Evolutionary conservation across 2,113 vertebrate genomes (phyloP), one percentile per base, ranked within the genome.

Genomic region (Thomomys bottae): DNA sequence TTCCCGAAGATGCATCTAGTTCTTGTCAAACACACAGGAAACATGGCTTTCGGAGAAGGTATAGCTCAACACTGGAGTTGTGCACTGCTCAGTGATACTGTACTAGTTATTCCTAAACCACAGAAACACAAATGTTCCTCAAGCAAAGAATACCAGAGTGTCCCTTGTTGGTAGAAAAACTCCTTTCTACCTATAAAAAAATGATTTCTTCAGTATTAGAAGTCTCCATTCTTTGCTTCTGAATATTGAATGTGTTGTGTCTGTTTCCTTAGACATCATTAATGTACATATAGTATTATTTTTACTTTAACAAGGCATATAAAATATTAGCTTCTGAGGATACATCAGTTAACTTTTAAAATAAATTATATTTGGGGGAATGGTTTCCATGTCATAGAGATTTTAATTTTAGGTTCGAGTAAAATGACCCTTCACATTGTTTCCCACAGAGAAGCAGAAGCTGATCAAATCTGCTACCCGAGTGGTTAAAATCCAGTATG

Each of bases 401-500:
- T 93, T 63, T 82, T 75, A 54, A 73, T 23, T 72, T 93, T 49
- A 89, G 68, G 89, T 84, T 42, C 54, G 85, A 88, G n/a, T 79
- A 90, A 89, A 64, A 4, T 8, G 38, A 68, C 66, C 92, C 54
- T 92, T 28, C 71, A 73, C 36, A 87, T 11, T 42, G 2, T 40
- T 89, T 84, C 20, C 77, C 61, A 88, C 9, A 42, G 20, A 76
- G 63, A 30, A 15, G 92, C 70, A 88, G 68, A 89, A 80, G 49
- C 32, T 2, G 38, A 78, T 61, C 66, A 75, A 79, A 76, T 10
- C 26, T 45, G 26, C 36, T 64, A 38, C 1, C 32, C 71, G 68
- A 59, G 64, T 42, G 24, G 42, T 70, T 66, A 91, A 66, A 92
- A 72, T 42, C 40, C 57, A 85, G 66, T 24, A 23, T 14, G 71